Conservation (phyloP, 1,140 invertebrate species). For the Manduca sexta region DNA sequence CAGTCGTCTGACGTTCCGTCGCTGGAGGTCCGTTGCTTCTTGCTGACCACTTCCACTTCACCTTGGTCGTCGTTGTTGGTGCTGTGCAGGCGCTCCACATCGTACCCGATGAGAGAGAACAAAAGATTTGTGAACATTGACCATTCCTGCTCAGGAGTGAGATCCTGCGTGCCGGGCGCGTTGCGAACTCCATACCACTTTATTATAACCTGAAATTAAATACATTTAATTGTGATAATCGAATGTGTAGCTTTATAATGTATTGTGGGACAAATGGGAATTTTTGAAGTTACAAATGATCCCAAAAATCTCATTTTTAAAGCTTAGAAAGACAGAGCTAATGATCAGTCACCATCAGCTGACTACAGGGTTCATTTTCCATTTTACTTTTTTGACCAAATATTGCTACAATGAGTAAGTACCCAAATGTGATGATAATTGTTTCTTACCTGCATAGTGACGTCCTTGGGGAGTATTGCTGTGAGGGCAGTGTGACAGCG, state of each 20-base stretch:
- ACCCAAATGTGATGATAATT: too few species aligned
- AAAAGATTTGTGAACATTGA: constrained; percentile 81
- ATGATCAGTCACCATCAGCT: too few species aligned
- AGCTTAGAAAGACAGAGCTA: too few species aligned
- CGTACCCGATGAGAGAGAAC: constrained; percentile 82
- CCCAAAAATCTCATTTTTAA: too few species aligned
- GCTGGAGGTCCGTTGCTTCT: constrained; percentile 77
- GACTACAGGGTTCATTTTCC: too few species aligned
- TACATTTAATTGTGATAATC: too few species aligned
- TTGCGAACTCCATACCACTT: constrained; percentile 92
- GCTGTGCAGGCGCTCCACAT: constrained; percentile 76
- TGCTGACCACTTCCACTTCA: constrained; percentile 71
- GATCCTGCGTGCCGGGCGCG: constrained; percentile 87
- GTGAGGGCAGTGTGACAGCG: constrained; percentile 82
- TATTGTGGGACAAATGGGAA: not conserved
- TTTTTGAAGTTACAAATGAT: not conserved
- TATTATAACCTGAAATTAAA: constrained; percentile 75
- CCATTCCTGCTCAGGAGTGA: constrained; percentile 87
- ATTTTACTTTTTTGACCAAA: too few species aligned
- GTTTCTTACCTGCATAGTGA: constrained; percentile 76
- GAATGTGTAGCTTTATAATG: too few species aligned
- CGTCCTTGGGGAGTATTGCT: constrained; percentile 82
- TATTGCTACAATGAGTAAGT: too few species aligned
- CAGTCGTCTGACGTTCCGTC: constrained; percentile 83
- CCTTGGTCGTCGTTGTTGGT: constrained; percentile 56